Base-by-base conservation (phyloP, 2,113 vertebrate species). In the Labeo rohita region DNA sequence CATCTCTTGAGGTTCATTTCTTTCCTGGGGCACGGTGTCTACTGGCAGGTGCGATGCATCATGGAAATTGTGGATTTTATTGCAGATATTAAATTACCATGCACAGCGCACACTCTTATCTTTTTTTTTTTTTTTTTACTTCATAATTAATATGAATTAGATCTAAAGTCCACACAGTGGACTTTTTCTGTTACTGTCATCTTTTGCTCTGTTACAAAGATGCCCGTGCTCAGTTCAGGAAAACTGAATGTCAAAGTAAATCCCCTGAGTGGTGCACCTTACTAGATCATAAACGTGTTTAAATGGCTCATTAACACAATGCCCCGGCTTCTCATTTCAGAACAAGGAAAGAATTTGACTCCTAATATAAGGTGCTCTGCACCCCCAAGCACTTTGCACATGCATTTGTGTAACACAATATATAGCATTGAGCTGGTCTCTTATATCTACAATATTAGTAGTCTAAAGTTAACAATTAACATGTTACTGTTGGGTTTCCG, bases 311-410 rank as follows among this genome's bases (percentile, higher is more conserved):
- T 59, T 70, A 16, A 4, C 52, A 50, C 74, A 54, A 72, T 15
- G 54, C 66, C 65, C 52, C 11, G 11, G 45, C 45, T 83, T 78
- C 66, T 43, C 28, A 68, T 43, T 52, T 85, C 47, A 77, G 13
- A 68, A 70, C 65, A 79, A 85, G 61, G 49, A 68, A 79, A 45
- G 50, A 18, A n/a, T 45, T 54, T 52, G 39, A 54, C 34, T 43
- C n/a, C 18, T 16, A 61, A 54, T 21, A 43, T 84, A 28, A 65
- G 82, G 56, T 80, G 68, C 45, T 56, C 43, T 39, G 47, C 61
- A 73, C 83, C 80, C 56, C 59, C 65, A 28, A 88, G 72, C 88
- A 89, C 87, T 91, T 78, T 72, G 63, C 87, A 47, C 80, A 54
- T 79, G 68, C 70, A 73, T 82, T 49, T 86, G 83, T 82, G 16